Evolutionary conservation across 1,140 invertebrate genomes (phyloP).

Genomic region (Dreissena polymorpha): DNA sequence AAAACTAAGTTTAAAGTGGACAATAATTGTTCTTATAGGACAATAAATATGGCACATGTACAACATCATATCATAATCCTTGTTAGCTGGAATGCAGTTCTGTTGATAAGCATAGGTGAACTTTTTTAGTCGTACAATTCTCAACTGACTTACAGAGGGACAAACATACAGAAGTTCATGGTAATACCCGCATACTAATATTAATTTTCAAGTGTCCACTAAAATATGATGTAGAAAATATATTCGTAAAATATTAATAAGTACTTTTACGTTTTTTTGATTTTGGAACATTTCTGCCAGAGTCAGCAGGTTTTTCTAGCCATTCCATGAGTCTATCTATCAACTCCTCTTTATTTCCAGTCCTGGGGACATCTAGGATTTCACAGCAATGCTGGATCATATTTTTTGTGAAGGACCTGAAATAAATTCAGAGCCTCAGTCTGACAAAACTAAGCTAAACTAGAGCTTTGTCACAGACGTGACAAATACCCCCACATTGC

Average conservation of each 20-base stretch:
- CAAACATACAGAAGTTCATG: background rate
- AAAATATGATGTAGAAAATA: background rate
- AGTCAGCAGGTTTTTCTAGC: conserved; percentile 72
- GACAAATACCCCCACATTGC: too few relatives aligned
- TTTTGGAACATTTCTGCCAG: conserved; percentile 68
- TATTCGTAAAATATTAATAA: conserved; percentile 23
- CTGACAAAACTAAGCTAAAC: background rate
- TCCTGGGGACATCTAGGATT: conserved; percentile 72
- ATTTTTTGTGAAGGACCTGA: conserved; percentile 63
- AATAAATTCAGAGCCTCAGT: conserved; percentile 42
- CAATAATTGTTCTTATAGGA: too few relatives aligned
- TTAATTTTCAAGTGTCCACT: background rate
- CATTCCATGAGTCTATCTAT: conserved; percentile 74
- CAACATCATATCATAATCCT: background rate
- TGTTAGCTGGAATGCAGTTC: background rate
- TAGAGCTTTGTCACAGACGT: background rate
- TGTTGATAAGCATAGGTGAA: background rate
- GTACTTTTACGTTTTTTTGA: conserved; percentile 65
- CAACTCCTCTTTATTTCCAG: conserved; percentile 76
- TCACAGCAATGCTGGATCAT: conserved; percentile 74
- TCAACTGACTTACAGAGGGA: background rate
- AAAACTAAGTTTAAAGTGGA: too few relatives aligned
- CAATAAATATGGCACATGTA: too few relatives aligned
- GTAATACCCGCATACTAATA: background rate
- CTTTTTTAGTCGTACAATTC: background rate